Conservation (phyloP, 2,888 invertebrate genomes). For the Seira sanloemensis region DNA sequence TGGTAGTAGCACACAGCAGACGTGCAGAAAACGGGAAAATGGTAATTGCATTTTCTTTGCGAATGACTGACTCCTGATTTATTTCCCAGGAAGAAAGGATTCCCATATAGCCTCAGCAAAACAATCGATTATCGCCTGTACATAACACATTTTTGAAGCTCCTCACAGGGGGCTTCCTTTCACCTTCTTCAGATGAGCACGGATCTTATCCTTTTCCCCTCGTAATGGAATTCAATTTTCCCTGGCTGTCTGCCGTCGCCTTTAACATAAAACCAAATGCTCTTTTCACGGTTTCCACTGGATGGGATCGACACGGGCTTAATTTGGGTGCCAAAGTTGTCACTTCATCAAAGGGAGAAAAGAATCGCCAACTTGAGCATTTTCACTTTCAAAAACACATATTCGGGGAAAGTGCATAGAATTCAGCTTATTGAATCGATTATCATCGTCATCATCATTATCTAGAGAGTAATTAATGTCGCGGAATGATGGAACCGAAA, state of each 20-base stretch:
- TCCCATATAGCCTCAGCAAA: not conserved
- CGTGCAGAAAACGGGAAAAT: not conserved
- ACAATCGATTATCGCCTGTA: not conserved
- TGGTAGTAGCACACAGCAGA: not conserved
- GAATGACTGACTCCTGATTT: not conserved
- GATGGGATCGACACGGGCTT: not conserved
- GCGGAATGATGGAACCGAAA: no score
- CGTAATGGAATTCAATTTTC: not conserved
- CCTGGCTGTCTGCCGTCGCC: not conserved
- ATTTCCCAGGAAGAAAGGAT: not conserved
- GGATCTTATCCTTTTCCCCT: not conserved
- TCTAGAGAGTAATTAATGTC: no score
- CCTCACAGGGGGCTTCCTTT: not conserved
- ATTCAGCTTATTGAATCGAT: no score
- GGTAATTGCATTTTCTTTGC: not conserved
- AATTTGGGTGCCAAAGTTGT: not conserved
- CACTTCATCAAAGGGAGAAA: not conserved
- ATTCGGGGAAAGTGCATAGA: no score
- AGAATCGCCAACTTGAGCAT: no score
- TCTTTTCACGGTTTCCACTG: not conserved
- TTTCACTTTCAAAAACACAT: no score
- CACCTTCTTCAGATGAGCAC: not conserved
- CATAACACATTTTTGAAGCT: not conserved
- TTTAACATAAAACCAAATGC: no score
- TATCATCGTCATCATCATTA: no score